phyloP scores from a whole-genome alignment of 2,888 invertebrate species.

The Cremastinae sp. region DNA sequence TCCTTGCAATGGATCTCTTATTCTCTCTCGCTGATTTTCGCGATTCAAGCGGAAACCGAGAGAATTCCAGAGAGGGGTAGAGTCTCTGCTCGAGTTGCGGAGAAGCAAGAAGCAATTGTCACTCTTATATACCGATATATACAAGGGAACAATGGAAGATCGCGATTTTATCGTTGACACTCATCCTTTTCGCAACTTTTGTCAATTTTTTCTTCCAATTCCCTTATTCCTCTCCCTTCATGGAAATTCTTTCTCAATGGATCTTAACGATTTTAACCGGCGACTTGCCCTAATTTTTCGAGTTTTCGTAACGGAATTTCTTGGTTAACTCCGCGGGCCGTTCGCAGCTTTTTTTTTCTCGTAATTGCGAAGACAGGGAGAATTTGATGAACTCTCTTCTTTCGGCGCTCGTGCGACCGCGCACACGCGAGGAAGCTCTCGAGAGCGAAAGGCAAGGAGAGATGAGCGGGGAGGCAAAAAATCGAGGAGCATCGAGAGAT shows the following conservation, averaged over 20 bases:
- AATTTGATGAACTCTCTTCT: constrained; percentile 17
- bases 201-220: constrained; percentile 19
- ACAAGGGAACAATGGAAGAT: too few relatives aligned
- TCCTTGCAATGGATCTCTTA: too few relatives aligned
- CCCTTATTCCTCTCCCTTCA: not conserved
- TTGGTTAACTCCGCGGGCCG: not conserved
- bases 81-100: too few relatives aligned
- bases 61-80: too few relatives aligned
- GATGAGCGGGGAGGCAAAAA: not conserved
- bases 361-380: not conserved
- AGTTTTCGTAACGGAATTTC: constrained; percentile 26
- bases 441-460: constrained; percentile 7
- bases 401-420: not conserved
- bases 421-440: not conserved
- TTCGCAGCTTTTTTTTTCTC: constrained; percentile 29
- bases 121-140: too few relatives aligned
- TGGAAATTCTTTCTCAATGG: constrained; percentile 62
- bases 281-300: constrained; percentile 32
- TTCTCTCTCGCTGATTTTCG: too few relatives aligned
- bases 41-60: too few relatives aligned
- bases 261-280: constrained; percentile 66
- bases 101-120: too few relatives aligned
- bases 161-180: too few relatives aligned
- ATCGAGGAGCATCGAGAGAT: not conserved
- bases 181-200: too few relatives aligned